A percentile compares a stretch with the other conserved stretches of the same genome.
Evolutionary conservation across 2,888 invertebrate genomes (phyloP).

Genomic region (Blastobasis lacticolella): DNA sequence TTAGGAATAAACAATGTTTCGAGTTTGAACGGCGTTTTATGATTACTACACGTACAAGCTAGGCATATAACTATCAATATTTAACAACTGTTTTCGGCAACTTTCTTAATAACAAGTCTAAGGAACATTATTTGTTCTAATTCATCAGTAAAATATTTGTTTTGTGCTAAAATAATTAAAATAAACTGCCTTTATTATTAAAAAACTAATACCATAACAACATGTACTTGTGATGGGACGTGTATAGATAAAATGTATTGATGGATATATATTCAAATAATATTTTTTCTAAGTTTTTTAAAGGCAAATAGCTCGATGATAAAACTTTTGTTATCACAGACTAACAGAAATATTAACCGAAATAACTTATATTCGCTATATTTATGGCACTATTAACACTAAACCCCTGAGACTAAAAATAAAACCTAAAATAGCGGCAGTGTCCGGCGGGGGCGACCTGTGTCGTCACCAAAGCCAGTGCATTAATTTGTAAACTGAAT

Average conservation of each 20-base stretch:
- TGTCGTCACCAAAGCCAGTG: slow-evolving; percentile 1
- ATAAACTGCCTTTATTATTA: no score
- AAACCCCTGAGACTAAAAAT: slow-evolving; percentile 39
- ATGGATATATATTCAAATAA: no score
- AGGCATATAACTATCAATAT: no score
- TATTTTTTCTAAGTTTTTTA: slow-evolving; percentile 1
- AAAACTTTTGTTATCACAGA: slow-evolving; percentile 65
- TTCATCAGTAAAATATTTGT: no score
- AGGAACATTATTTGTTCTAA: no score
- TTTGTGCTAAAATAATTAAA: no score
- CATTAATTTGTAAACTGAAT: not conserved
- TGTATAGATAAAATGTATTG: no score
- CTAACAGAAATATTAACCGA: slow-evolving; percentile 57
- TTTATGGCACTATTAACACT: slow-evolving; percentile 65
- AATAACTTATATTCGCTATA: slow-evolving; percentile 54
- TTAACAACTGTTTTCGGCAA: no score
- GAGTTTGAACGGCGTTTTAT: no score
- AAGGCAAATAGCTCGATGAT: slow-evolving; percentile 53
- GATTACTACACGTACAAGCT: no score
- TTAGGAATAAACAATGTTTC: no score
- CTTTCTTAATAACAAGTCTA: no score
- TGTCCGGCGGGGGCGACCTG: slow-evolving; percentile 21
- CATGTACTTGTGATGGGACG: not conserved
- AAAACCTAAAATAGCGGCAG: slow-evolving; percentile 42
- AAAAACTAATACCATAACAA: not conserved